Evolutionary conservation across 1,140 invertebrate species (phyloP).

Genomic region (Bombus ignitus): DNA sequence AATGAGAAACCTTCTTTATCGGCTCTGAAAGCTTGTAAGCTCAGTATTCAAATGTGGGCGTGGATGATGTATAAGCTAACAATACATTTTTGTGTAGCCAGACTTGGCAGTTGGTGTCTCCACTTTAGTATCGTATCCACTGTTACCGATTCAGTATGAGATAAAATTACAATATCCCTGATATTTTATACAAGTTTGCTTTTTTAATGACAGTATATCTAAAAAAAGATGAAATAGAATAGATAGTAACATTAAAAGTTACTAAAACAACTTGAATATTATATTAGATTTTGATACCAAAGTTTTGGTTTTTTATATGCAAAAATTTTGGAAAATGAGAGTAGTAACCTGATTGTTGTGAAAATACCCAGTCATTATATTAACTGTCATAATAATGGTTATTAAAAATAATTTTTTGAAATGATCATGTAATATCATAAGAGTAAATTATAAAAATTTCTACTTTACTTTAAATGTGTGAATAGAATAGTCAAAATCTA

Average conservation of each 20-base stretch:
- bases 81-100: background rate
- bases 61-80: background rate
- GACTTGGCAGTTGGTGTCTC: background rate
- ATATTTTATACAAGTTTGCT: background rate
- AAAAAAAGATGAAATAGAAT: background rate
- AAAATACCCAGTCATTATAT: too few relatives aligned
- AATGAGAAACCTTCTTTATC: slow-evolving; percentile 51
- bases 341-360: too few relatives aligned
- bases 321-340: too few relatives aligned
- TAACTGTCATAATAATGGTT: too few relatives aligned
- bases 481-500: background rate
- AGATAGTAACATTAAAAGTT: background rate
- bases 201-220: background rate
- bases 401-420: too few relatives aligned
- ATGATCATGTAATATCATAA: background rate
- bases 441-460: background rate
- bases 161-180: background rate
- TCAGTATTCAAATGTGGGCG: background rate
- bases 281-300: background rate
- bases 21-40: slow-evolving; percentile 27
- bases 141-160: background rate
- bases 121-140: background rate
- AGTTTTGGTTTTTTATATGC: too few relatives aligned
- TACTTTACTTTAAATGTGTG: background rate
- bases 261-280: background rate